Percentiles rank a stretch among this genome's conserved stretches.
Conservation (phyloP, 2,797 vertebrate species). For the Antrozous pallidus region DNA sequence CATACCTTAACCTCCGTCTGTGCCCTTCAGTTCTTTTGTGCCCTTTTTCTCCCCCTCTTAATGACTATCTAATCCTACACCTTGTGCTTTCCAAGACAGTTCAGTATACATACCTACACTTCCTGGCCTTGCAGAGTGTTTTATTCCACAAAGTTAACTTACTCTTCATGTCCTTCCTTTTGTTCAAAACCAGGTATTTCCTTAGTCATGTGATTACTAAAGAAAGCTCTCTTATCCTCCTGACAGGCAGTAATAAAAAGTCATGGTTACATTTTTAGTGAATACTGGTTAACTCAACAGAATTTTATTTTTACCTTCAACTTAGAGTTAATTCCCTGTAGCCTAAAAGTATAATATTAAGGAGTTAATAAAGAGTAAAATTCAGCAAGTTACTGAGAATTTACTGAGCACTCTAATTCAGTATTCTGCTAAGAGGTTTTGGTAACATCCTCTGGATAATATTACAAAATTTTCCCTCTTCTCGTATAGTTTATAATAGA, state of each 20-base stretch:
- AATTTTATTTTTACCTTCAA: slow-evolving; percentile 18
- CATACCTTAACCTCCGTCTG: neutral
- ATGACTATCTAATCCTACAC: neutral
- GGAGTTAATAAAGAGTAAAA: slow-evolving; percentile 23
- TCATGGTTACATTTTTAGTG: neutral
- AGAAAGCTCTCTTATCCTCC: neutral
- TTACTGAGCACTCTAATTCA: neutral
- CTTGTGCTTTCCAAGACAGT: neutral
- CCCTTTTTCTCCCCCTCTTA: neutral
- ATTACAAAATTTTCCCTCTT: neutral
- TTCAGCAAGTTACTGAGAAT: neutral
- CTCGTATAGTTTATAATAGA: neutral
- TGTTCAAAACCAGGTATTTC: neutral
- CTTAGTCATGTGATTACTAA: neutral
- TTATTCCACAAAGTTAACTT: neutral
- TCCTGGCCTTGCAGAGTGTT: neutral
- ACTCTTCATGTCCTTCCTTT: neutral
- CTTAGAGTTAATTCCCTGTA: neutral
- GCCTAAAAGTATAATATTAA: neutral
- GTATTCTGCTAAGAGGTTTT: neutral
- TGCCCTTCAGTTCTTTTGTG: neutral
- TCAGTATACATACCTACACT: neutral
- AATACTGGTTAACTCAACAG: neutral
- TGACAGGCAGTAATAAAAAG: neutral
- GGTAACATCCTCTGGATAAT: neutral